These are phyloP conservation scores for Phrynosoma blainvillii DNA, from an alignment of 2,113 vertebrate species.

Conservation along the genomic window DNA sequence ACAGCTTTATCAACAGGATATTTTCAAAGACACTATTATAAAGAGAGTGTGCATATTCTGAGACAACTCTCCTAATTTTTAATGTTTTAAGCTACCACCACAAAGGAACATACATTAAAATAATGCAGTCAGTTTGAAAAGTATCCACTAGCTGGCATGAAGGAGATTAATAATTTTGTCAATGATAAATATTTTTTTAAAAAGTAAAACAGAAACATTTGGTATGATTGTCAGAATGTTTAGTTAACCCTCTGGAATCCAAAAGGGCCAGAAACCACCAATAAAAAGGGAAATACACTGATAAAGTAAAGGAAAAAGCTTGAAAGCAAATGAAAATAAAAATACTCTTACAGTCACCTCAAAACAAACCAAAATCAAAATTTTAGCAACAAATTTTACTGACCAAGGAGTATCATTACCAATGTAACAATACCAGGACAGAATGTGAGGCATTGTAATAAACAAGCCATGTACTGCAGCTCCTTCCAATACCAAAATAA, in stretches of 20 bases:
- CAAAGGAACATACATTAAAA: slow-evolving; percentile 52
- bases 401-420: background rate
- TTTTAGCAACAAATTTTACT: slow-evolving; percentile 3
- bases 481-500: slow-evolving; percentile 22
- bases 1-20: slow-evolving; percentile 15
- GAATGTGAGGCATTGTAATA: background rate
- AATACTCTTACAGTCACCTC: background rate
- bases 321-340: background rate
- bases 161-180: slow-evolving; percentile 34
- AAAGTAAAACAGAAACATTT: slow-evolving; percentile 1
- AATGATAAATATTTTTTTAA: slow-evolving; percentile 20
- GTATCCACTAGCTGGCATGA: background rate
- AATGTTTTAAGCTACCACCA: slow-evolving; percentile 33
- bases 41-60: slow-evolving; percentile 20
- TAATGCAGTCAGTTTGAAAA: slow-evolving; percentile 67
- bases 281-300: slow-evolving; percentile 13
- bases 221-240: background rate
- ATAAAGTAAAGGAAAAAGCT: slow-evolving; percentile 24
- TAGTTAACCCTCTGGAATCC: background rate
- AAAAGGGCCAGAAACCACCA: background rate
- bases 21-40: slow-evolving; percentile 21
- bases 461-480: slow-evolving; percentile 3
- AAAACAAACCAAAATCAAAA: slow-evolving; percentile 5
- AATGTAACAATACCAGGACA: slow-evolving; percentile 23
- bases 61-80: slow-evolving; percentile 39